A percentile compares a stretch with the other conserved stretches of the same genome.
Evolutionary conservation across 2,113 vertebrate genomes (phyloP).

Genomic region (Origma solitaria): DNA sequence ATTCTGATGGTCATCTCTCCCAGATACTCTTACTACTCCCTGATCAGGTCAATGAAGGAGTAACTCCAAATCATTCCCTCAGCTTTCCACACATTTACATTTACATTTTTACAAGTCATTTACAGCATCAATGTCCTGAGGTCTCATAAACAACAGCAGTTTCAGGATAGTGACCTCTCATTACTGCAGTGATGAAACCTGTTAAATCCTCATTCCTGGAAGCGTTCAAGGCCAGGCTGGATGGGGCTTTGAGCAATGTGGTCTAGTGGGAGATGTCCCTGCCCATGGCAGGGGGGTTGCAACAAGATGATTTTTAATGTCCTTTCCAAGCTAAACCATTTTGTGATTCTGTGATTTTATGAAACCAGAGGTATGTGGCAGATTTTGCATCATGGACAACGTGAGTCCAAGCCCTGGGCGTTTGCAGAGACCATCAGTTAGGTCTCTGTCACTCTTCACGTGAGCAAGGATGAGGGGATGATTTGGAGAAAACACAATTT

Average conservation of each 20-base stretch:
- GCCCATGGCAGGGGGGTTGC: background rate
- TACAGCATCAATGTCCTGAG: background rate
- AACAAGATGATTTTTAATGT: background rate
- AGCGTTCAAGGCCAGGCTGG: background rate
- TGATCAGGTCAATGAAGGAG: background rate
- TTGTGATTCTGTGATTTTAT: background rate
- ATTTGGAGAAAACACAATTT: background rate
- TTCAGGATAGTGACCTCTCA: background rate
- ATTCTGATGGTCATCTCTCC: background rate
- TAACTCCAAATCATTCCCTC: background rate
- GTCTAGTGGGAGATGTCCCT: background rate
- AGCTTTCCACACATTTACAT: background rate
- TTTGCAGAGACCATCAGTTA: background rate
- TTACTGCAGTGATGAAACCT: background rate
- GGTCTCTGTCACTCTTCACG: background rate
- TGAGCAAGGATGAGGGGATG: background rate
- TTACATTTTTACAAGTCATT: background rate
- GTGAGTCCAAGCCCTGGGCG: background rate
- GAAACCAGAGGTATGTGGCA: constrained; percentile 38
- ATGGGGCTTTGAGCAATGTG: background rate
- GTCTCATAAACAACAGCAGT: background rate
- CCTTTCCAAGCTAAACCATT: background rate
- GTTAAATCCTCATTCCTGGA: background rate
- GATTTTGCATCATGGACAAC: background rate
- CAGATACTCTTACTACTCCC: background rate